Conservation (phyloP, 1,140 invertebrate genomes). For the Bombus affinis region DNA sequence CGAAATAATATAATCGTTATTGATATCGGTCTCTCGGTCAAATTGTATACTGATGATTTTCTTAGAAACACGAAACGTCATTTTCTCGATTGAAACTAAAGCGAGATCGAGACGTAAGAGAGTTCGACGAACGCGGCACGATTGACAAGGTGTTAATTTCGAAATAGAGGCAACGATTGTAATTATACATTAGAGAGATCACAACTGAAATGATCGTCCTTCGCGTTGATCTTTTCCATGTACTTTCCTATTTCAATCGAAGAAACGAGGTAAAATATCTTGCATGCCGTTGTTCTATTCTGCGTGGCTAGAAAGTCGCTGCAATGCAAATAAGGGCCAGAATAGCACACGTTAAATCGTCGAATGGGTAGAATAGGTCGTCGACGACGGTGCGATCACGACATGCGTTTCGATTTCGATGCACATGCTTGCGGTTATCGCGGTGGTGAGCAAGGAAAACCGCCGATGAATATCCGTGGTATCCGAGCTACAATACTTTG, state of each 20-base stretch:
- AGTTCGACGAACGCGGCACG: too few relatives aligned
- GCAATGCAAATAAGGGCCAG: slow-evolving; percentile 25
- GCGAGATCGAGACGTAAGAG: too few relatives aligned
- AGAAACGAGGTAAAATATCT: background rate
- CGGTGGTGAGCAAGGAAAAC: background rate
- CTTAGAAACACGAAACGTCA: too few relatives aligned
- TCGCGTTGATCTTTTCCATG: background rate
- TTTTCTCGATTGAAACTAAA: too few relatives aligned
- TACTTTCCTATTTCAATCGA: background rate
- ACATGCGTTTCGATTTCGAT: slow-evolving; percentile 24
- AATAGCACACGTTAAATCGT: slow-evolving; percentile 16
- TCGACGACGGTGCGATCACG: background rate
- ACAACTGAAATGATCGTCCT: background rate
- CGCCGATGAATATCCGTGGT: slow-evolving; percentile 25
- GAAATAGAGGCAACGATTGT: too few relatives aligned
- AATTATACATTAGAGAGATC: background rate
- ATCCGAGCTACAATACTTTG: background rate
- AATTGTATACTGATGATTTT: too few relatives aligned
- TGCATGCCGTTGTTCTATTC: background rate
- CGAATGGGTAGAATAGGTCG: background rate
- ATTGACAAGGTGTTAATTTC: too few relatives aligned
- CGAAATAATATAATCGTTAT: too few relatives aligned
- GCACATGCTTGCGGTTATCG: slow-evolving; percentile 19
- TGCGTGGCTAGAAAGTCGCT: slow-evolving; percentile 20
- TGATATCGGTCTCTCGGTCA: too few relatives aligned